Percentiles rank a stretch among this genome's conserved stretches.
These are phyloP conservation scores for Campylomormyrus numenius DNA, from an alignment of 2,113 vertebrate species.

Conservation along the genomic window DNA sequence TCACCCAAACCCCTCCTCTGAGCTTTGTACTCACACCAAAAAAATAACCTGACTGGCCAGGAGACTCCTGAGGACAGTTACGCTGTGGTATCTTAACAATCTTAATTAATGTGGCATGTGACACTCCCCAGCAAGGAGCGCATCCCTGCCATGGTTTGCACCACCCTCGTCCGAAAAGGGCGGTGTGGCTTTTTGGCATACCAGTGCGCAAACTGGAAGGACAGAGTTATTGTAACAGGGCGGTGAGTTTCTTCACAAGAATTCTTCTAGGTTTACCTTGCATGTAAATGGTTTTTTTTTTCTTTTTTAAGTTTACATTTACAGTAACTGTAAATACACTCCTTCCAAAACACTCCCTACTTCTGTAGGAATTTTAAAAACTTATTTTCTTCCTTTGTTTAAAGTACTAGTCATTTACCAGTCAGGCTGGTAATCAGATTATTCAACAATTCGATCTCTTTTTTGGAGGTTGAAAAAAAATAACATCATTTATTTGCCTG, in stretches of 20 bases:
- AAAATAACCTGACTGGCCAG: background rate
- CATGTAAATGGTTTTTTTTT: background rate
- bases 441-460: background rate
- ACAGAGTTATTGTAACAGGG: background rate
- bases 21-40: background rate
- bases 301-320: background rate
- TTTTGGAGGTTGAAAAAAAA: background rate
- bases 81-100: background rate
- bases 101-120: conserved; percentile 8
- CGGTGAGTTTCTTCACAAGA: background rate
- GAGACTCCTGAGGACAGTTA: background rate
- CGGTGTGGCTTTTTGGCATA: background rate
- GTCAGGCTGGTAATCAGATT: background rate
- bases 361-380: background rate
- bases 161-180: background rate
- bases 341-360: background rate
- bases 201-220: background rate
- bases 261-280: background rate
- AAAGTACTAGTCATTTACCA: background rate
- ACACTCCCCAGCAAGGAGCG: background rate
- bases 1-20: background rate
- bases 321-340: background rate
- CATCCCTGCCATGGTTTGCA: background rate
- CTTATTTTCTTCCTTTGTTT: background rate
- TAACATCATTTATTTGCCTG: background rate